Base-by-base conservation (phyloP, 2,888 invertebrate genomes). In the Dilophus febrilis region DNA sequence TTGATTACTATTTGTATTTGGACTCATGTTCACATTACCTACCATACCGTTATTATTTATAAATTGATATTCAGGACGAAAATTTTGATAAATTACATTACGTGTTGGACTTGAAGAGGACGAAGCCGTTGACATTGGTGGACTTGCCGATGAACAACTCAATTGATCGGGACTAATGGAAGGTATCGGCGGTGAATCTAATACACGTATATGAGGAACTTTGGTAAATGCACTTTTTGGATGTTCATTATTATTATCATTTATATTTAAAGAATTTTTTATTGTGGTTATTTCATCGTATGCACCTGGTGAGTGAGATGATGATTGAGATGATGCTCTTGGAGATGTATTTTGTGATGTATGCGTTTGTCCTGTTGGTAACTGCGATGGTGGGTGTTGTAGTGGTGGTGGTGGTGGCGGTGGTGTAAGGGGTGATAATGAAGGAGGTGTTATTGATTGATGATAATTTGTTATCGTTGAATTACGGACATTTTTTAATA, bases 171-270 rank as follows among this genome's bases (percentile, higher is more conserved):
- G 80, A 14, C 80, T 73, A 46, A 77, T 71, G 0, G 77, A 77
- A 2, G 77, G 77, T 34, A 72, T 55, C 1, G 46, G 49, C 29
- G 71, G 64, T 10, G 56, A 59, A 40, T 57, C 57, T 35, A 49
- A 55, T 39, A 44, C 60, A 27, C 50, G 51, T 19, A 40, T 46
- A 30, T 53, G 48, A 2, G 66, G 57, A 12, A 87, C 86, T 67
- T 87, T 87, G 1, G 86, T 87, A 52, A 87, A 87, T 7, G 87
- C 87, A 63, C 86, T 86, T 51, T 75, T 75, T 0, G 73, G 72
- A 0, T 71, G 70, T 46, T 69, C 57, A 22, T 22, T 22, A 22
- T 22, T 22, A 22, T 22, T 22, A 8, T 8, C 8, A 22, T 22
- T 22, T 6, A 6, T 22, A 22, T 22, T 22, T 6, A 6, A 6